Evolutionary conservation across 2,888 invertebrate genomes (phyloP).

Genomic region (Agonopterix arenella): DNA sequence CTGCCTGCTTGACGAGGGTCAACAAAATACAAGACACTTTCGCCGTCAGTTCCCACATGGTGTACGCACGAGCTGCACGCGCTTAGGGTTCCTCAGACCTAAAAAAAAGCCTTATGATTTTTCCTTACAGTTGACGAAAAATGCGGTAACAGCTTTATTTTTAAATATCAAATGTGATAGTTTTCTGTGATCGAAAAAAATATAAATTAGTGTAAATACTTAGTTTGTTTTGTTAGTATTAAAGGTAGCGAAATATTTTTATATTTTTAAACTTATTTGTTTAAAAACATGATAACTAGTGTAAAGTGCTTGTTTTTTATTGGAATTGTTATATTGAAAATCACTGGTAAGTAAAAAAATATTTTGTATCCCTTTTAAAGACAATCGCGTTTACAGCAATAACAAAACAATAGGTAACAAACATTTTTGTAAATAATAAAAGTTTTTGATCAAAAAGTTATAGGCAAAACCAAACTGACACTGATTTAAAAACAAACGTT

Average conservation of each 20-base stretch:
- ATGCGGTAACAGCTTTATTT: conserved; percentile 9
- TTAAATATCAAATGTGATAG: not conserved
- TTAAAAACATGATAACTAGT: conserved; percentile 43
- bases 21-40: conserved; percentile 43
- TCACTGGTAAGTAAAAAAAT: conserved; percentile 45
- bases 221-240: not conserved
- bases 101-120: conserved; percentile 1
- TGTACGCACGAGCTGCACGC: conserved; percentile 44
- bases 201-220: no score
- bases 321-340: conserved; percentile 53
- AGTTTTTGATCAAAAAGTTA: no score
- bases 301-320: conserved; percentile 57
- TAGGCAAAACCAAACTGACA: no score
- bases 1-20: conserved; percentile 26
- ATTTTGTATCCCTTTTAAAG: no score
- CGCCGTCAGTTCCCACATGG: conserved; percentile 52
- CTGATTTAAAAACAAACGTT: no score
- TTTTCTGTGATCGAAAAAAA: not conserved
- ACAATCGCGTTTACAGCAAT: no score
- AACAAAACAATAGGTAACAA: no score
- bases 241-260: not conserved
- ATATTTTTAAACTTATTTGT: not conserved
- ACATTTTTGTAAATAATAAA: no score
- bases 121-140: conserved; percentile 2
- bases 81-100: conserved; percentile 12